Percentiles rank a stretch among this genome's conserved stretches.
phyloP scores from a whole-genome alignment of 2,888 invertebrate genomes.

The Drosophila peninsularis region DNA sequence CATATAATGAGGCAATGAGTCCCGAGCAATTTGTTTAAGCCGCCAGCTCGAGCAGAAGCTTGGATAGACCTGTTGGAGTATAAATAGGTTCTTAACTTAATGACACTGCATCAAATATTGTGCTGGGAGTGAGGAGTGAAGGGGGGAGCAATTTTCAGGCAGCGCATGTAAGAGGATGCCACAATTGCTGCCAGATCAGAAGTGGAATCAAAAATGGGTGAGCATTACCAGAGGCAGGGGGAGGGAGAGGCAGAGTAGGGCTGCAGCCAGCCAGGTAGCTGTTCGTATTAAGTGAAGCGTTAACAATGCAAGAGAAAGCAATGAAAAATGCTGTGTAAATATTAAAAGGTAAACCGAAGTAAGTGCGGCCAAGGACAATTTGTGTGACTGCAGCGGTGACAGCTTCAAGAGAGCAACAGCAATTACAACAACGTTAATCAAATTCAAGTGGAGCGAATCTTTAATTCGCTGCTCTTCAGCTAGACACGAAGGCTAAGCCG shows the following conservation, averaged over 20 bases:
- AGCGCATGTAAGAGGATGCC: constrained; percentile 52
- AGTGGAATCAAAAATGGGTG: constrained; percentile 35
- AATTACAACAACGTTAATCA: constrained; percentile 34
- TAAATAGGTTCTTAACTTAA: constrained; percentile 55
- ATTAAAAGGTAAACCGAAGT: constrained; percentile 50
- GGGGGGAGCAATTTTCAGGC: constrained; percentile 30
- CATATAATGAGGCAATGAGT: constrained; percentile 65
- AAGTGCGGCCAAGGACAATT: constrained; percentile 17
- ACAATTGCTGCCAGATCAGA: constrained; percentile 46
- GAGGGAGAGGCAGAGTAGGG: background rate
- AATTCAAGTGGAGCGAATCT: constrained; percentile 3
- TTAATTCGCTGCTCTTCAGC: background rate
- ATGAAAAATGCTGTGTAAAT: constrained; percentile 56
- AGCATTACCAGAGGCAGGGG: background rate
- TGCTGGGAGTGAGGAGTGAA: constrained; percentile 1
- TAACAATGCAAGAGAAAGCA: constrained; percentile 59
- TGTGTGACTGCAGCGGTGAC: too few relatives aligned
- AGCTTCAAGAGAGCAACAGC: constrained; percentile 31
- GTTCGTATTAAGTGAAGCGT: constrained; percentile 58
- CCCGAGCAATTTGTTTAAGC: constrained; percentile 66
- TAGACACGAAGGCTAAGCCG: background rate
- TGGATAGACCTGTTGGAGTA: constrained; percentile 28
- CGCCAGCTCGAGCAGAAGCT: constrained; percentile 10
- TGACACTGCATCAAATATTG: constrained; percentile 32
- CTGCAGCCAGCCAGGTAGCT: constrained; percentile 16